Conservation (phyloP, 2,797 vertebrate genomes). For the Novumbra hubbsi region DNA sequence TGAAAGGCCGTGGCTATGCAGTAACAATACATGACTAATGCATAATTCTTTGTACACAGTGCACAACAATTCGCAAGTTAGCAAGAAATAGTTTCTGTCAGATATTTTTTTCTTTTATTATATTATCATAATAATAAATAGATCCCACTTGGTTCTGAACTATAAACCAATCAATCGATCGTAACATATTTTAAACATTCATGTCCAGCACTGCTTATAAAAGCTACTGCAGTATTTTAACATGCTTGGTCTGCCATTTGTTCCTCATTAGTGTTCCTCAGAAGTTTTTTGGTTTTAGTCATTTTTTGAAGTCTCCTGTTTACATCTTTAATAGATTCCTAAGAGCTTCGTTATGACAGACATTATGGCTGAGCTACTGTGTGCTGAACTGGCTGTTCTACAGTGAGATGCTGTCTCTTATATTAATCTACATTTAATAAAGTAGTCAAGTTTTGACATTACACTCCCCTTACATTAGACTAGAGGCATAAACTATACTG, state of each 20-base stretch:
- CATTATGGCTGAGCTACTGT: constrained; percentile 40
- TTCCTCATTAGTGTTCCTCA: constrained; percentile 54
- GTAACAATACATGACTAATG: background rate
- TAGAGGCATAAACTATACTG: no score
- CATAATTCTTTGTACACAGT: background rate
- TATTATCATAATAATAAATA: background rate
- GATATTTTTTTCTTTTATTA: background rate
- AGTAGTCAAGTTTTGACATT: no score
- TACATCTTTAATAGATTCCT: constrained; percentile 47
- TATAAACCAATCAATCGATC: no score
- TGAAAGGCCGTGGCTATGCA: background rate
- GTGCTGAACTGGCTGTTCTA: constrained; percentile 24
- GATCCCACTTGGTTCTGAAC: background rate
- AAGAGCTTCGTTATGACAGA: constrained; percentile 29
- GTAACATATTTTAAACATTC: background rate
- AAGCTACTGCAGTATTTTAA: constrained; percentile 36
- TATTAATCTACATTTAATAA: background rate
- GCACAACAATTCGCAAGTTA: background rate
- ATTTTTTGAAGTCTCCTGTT: constrained; percentile 42
- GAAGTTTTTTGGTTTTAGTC: constrained; percentile 42
- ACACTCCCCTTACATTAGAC: no score
- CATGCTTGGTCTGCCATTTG: constrained; percentile 52
- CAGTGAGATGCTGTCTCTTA: background rate
- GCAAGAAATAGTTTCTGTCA: background rate
- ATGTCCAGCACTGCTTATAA: background rate